Conservation (phyloP, 1,140 invertebrate species). For the Chrysoperla carnea region DNA sequence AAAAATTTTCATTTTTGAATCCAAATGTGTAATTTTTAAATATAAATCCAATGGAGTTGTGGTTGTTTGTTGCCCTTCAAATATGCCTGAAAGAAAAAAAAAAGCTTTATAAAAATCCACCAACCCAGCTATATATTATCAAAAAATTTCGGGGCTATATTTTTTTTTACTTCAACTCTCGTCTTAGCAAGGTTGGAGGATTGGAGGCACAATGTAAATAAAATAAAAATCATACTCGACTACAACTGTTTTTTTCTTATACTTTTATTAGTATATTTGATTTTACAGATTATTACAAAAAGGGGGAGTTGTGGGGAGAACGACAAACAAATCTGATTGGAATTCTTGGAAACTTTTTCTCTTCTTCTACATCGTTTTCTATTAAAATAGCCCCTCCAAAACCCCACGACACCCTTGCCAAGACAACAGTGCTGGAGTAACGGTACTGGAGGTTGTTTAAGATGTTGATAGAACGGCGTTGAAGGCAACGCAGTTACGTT, state of each 20-base stretch:
- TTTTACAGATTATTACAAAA: conserved; percentile 8
- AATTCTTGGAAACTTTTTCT: conserved; percentile 13
- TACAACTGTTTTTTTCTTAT: conserved; percentile 7
- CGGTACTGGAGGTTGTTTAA: neutral
- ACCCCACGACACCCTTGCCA: conserved; percentile 51
- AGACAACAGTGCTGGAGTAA: conserved; percentile 27
- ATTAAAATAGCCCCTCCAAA: conserved; percentile 61
- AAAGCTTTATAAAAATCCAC: too few relatives aligned
- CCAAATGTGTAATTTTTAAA: too few relatives aligned
- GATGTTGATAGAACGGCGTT: neutral
- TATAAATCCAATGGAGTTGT: too few relatives aligned
- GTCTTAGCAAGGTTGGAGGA: conserved; percentile 1
- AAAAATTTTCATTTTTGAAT: too few relatives aligned
- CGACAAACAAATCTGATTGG: neutral
- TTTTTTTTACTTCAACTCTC: neutral
- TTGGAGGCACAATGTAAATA: conserved; percentile 5
- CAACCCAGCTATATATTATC: too few relatives aligned
- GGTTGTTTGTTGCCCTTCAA: too few relatives aligned
- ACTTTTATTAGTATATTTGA: conserved; percentile 5
- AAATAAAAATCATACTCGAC: conserved; percentile 8
- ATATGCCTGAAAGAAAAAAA: too few relatives aligned
- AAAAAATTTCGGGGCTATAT: too few relatives aligned
- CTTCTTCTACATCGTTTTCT: conserved; percentile 49
- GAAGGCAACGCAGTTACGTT: neutral
- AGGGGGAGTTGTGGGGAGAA: conserved; percentile 9